Evolutionary conservation across 2,888 invertebrate species (phyloP).

Genomic region (Andrena trimmerana): DNA sequence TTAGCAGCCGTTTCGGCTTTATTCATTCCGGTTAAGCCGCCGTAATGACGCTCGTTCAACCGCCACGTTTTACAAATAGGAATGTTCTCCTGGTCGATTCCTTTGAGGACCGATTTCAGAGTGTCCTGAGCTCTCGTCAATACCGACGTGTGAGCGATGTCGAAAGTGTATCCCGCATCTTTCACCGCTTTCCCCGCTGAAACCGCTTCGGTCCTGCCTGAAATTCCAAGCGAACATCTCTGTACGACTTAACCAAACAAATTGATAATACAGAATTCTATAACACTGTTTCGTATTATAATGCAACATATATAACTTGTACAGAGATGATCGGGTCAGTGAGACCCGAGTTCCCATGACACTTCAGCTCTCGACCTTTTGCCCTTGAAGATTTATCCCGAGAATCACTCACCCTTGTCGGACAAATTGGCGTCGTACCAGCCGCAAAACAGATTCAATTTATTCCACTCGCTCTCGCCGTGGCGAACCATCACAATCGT

Average conservation of each 20-base stretch:
- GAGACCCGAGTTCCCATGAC: slow-evolving; percentile 6
- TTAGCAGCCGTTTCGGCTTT: slow-evolving; percentile 94
- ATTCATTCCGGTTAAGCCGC: slow-evolving; percentile 93
- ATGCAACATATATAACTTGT: background rate
- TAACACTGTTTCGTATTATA: background rate
- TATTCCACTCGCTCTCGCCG: slow-evolving; percentile 89
- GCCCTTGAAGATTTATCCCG: slow-evolving; percentile 55
- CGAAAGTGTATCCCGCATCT: slow-evolving; percentile 90
- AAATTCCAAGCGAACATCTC: background rate
- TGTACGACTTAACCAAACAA: background rate
- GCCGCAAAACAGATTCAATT: slow-evolving; percentile 88
- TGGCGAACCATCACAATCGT: slow-evolving; percentile 89
- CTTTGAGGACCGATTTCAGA: slow-evolving; percentile 89
- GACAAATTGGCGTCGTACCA: slow-evolving; percentile 88
- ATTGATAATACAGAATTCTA: background rate
- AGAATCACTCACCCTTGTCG: slow-evolving; percentile 86
- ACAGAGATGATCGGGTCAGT: background rate
- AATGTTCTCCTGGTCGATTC: slow-evolving; percentile 89
- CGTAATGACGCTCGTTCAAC: slow-evolving; percentile 95
- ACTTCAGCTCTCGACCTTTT: slow-evolving; percentile 60
- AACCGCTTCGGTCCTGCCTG: slow-evolving; percentile 89
- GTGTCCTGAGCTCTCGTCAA: slow-evolving; percentile 92
- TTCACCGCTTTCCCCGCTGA: slow-evolving; percentile 91
- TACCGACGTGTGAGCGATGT: slow-evolving; percentile 93
- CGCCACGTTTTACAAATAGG: slow-evolving; percentile 92